Conservation (phyloP, 2,113 vertebrate species). For the Leptocoma aspasia region DNA sequence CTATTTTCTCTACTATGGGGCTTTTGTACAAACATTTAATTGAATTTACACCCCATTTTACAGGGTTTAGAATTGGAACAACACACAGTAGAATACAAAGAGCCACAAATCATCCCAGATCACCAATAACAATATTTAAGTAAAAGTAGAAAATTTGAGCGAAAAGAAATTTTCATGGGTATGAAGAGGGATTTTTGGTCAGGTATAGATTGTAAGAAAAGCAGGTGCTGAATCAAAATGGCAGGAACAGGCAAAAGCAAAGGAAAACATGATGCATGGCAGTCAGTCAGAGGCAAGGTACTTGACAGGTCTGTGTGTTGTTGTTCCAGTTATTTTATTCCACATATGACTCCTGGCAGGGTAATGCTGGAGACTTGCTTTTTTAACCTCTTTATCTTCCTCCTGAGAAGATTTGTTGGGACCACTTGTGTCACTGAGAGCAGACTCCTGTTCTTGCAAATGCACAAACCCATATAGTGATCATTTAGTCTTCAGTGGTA, state of each 20-base stretch:
- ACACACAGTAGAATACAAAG: not conserved
- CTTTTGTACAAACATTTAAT: not conserved
- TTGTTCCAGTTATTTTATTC: not conserved
- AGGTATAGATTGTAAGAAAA: not conserved
- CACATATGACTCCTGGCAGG: not conserved
- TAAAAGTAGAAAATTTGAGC: not conserved
- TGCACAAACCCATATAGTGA: not conserved
- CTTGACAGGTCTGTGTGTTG: not conserved
- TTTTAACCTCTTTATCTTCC: not conserved
- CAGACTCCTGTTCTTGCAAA: not conserved
- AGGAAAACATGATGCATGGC: not conserved
- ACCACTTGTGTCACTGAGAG: not conserved
- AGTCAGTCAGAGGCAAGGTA: not conserved
- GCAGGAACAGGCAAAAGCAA: not conserved
- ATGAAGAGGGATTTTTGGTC: not conserved
- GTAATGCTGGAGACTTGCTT: not conserved
- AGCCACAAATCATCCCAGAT: not conserved
- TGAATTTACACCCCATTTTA: not conserved
- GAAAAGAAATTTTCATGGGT: not conserved
- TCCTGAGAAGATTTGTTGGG: not conserved
- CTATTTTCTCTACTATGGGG: not conserved
- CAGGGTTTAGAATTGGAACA: not conserved
- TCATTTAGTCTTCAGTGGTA: not conserved
- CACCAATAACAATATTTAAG: not conserved
- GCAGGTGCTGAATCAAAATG: not conserved